Evolutionary conservation across 2,113 vertebrate species (phyloP), one percentile per base, ranked within the genome.

Genomic region (Lophochroa leadbeateri): DNA sequence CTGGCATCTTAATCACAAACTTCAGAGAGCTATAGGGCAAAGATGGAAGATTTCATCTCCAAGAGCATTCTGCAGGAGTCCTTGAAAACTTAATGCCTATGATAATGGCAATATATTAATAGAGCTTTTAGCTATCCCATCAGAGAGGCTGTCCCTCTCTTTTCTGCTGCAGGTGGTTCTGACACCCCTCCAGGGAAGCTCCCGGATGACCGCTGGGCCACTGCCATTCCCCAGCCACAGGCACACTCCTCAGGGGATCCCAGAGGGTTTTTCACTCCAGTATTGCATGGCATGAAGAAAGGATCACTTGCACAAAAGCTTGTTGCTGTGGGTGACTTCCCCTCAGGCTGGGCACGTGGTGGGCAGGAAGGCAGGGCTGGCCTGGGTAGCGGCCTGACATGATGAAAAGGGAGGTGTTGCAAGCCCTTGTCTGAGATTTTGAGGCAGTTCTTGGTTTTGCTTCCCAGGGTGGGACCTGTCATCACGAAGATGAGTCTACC

Each of bases 381-480:
- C 49, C 69, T 2, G 0, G 9, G 13, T n/a, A n/a, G 17, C 25
- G 79, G 78, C 35, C 46, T 74, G 35, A 17, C 23, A 20, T 90
- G 92, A 61, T 69, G 96, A 88, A 97, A 95, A 28, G 25, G 29
- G 46, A 91, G 68, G 24, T 90, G 77, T 88, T 75, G 88, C 79
- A 94, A 94, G 35, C 16, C 25, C 31, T 60, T 10, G 5, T 49
- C 35, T 35, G 67, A 77, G 8, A 21, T 49, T 85, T 81, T 46
- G 25, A 20, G 19, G n/a, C 18, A 67, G 13, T 84, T 94, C 70
- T 19, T 29, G 28, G 21, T 9, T 96, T 86, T 86, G 6, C 28
- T 84, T 83, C 50, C 41, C 28, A 39, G 50, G 14, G 11, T 1
- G 2, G 31, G 11, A 53, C 23, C 35, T 4, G 6, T 28, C 39